Evolutionary conservation across 1,140 invertebrate genomes (phyloP).

Genomic region (Melitaea cinxia): DNA sequence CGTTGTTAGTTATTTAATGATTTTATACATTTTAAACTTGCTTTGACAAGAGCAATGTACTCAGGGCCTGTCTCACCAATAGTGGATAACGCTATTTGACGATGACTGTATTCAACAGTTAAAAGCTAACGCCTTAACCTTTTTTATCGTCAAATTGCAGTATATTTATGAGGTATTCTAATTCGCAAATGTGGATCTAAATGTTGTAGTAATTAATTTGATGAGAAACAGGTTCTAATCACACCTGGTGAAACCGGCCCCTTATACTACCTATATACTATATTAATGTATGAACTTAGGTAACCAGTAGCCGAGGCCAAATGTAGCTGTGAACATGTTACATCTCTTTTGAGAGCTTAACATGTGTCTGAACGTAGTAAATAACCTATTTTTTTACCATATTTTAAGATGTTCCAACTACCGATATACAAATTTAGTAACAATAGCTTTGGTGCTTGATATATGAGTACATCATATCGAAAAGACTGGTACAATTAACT

Average conservation of each 20-base stretch:
- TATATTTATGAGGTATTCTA: too few species aligned
- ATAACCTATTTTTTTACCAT: conserved; percentile 3
- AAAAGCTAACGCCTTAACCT: too few species aligned
- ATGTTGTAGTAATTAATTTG: too few species aligned
- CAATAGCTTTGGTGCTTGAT: not conserved
- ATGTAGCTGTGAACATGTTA: conserved; percentile 9
- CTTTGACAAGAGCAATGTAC: not conserved
- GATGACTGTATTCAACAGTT: too few species aligned
- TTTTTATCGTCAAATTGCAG: too few species aligned
- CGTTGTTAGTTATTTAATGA: not conserved
- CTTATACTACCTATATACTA: too few species aligned
- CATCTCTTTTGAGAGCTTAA: conserved; percentile 17
- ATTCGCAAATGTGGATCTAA: too few species aligned
- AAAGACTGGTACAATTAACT: not conserved
- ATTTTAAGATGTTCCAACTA: not conserved
- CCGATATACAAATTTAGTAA: not conserved
- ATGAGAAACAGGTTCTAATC: too few species aligned
- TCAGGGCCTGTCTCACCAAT: too few species aligned
- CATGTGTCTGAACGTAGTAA: not conserved
- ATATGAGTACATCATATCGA: not conserved
- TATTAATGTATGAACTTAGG: too few species aligned
- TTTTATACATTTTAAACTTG: not conserved
- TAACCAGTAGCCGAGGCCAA: not conserved
- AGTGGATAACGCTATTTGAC: too few species aligned
- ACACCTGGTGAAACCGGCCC: too few species aligned